Percentiles rank a stretch among this genome's conserved stretches.
These are phyloP conservation scores for Macrotus californicus DNA, from an alignment of 2,113 vertebrate genomes.

Conservation along the genomic window DNA sequence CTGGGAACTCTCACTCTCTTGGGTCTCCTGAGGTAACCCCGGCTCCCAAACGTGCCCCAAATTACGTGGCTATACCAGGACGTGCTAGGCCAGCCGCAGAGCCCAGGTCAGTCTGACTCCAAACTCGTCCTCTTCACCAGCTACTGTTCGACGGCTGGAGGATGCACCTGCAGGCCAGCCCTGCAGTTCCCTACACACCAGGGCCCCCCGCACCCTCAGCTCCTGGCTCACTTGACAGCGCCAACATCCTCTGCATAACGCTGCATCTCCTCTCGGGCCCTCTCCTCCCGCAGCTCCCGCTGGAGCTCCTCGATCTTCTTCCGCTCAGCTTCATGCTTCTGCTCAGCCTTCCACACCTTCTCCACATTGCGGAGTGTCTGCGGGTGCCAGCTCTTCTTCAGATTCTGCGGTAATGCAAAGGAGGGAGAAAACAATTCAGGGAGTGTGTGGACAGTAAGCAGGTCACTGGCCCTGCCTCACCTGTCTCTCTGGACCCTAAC, in stretches of 20 bases:
- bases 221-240: conserved; percentile 85
- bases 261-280: conserved; percentile 95
- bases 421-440: not conserved
- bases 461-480: not conserved
- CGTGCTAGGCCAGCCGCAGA: not conserved
- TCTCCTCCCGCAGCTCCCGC: conserved; percentile 92
- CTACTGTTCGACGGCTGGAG: not conserved
- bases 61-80: not conserved
- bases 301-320: conserved; percentile 98
- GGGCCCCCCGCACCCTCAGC: not conserved
- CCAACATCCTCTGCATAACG: conserved; percentile 90
- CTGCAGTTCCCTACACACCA: not conserved
- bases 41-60: not conserved
- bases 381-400: conserved; percentile 99
- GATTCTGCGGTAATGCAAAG: conserved; percentile 80
- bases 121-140: not conserved
- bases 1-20: not conserved
- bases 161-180: not conserved
- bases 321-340: conserved; percentile 92
- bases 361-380: conserved; percentile 98
- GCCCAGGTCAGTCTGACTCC: not conserved
- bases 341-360: conserved; percentile 98
- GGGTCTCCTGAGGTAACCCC: not conserved
- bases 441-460: not conserved
- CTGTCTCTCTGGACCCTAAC: not conserved